Percentiles rank a stretch among this genome's conserved stretches.
phyloP scores from a whole-genome alignment of 2,888 invertebrate species.

The Leptopilina syphax region DNA sequence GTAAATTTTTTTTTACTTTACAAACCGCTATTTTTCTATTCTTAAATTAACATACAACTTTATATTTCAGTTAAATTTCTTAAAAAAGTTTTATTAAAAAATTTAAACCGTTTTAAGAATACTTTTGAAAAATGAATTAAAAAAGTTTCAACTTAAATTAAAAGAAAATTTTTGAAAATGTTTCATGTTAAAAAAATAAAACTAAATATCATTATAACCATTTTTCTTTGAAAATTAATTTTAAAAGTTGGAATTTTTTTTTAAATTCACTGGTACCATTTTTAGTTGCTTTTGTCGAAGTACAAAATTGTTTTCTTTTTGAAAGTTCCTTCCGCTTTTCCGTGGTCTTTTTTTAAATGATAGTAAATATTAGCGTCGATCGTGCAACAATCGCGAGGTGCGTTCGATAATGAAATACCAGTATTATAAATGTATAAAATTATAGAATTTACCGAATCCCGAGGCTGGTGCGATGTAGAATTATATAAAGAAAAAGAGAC shows the following conservation, averaged over 20 bases:
- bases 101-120: too few species aligned
- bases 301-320: not conserved
- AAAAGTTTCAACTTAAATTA: too few species aligned
- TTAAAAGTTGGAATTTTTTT: not conserved
- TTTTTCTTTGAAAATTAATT: not conserved
- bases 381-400: constrained; percentile 57
- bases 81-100: too few species aligned
- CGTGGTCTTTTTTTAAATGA: not conserved
- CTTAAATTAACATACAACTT: not conserved
- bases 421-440: constrained; percentile 77
- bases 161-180: too few species aligned
- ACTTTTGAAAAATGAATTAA: too few species aligned
- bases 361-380: constrained; percentile 48
- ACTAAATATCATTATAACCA: too few species aligned
- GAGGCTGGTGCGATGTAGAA: constrained; percentile 41
- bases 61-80: too few species aligned
- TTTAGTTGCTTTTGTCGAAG: not conserved
- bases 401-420: constrained; percentile 72
- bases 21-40: not conserved
- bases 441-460: constrained; percentile 60
- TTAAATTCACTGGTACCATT: not conserved
- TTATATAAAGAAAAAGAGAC: constrained; percentile 40
- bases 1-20: not conserved
- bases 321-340: constrained; percentile 24
- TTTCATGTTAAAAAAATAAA: too few species aligned